Percentiles rank a stretch among this genome's conserved stretches.
Conservation (phyloP, 2,888 invertebrate genomes). For the Tricholauxania praeusta region DNA sequence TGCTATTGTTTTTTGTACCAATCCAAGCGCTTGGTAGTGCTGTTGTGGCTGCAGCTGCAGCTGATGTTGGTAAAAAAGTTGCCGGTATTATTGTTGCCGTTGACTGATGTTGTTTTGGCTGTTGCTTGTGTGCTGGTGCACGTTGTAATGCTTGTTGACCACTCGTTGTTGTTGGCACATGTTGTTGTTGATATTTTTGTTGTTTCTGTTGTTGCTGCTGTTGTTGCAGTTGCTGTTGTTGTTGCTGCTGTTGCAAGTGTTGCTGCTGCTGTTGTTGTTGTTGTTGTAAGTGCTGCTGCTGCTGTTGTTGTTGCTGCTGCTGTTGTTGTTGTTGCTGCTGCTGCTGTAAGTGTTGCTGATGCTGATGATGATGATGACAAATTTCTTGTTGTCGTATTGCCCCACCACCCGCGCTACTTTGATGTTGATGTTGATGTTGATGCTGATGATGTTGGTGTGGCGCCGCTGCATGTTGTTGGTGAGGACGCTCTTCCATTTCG, state of each 20-base stretch:
- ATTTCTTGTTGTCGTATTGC: slow-evolving; percentile 48
- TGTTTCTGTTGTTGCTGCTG: slow-evolving; percentile 45
- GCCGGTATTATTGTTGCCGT: slow-evolving; percentile 48
- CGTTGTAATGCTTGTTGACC: slow-evolving; percentile 27
- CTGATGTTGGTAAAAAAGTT: slow-evolving; percentile 41
- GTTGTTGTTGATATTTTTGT: slow-evolving; percentile 48
- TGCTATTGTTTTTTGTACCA: slow-evolving; percentile 27
- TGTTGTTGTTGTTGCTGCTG: slow-evolving; percentile 54
- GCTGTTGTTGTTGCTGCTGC: slow-evolving; percentile 35
- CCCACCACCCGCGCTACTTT: slow-evolving; percentile 41
- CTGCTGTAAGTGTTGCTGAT: slow-evolving; percentile 63
- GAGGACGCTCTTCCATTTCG: slow-evolving; percentile 62
- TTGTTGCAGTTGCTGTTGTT: slow-evolving; percentile 41
- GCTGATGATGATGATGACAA: slow-evolving; percentile 66
- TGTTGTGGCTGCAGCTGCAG: slow-evolving; percentile 31
- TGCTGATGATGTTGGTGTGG: slow-evolving; percentile 49
- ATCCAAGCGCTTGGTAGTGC: slow-evolving; percentile 36
- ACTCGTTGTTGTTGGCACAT: slow-evolving; percentile 45
- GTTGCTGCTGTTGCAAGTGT: slow-evolving; percentile 42
- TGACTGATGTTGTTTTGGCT: slow-evolving; percentile 43
- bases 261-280: slow-evolving; percentile 36
- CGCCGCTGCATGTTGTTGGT: slow-evolving; percentile 28
- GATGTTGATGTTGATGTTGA: slow-evolving; percentile 49
- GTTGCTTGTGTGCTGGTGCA: slow-evolving; percentile 47
- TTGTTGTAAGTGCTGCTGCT: slow-evolving; percentile 14